Evolutionary conservation across 2,797 vertebrate species (phyloP).

Genomic region (Lutjanus campechanus): DNA sequence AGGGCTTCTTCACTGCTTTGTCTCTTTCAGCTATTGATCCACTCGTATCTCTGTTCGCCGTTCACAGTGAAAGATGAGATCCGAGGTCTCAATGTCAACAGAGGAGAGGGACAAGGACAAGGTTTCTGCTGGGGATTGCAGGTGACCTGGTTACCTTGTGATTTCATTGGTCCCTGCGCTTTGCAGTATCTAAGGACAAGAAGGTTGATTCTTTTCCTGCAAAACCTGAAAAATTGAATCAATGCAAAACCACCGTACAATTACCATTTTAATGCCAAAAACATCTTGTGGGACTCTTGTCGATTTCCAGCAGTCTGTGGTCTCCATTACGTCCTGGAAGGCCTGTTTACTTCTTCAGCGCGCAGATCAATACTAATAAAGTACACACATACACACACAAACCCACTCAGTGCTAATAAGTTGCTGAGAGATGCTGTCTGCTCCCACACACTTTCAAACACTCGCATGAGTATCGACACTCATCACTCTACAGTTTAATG

Average conservation of each 20-base stretch:
- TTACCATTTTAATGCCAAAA: conserved; percentile 16
- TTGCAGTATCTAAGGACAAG: neutral
- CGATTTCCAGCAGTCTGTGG: conserved; percentile 13
- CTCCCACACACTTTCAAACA: conserved; percentile 42
- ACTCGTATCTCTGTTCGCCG: conserved; percentile 28
- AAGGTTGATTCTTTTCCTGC: neutral
- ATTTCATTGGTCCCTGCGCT: neutral
- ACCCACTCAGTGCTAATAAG: conserved; percentile 61
- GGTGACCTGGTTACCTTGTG: neutral
- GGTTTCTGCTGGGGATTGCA: conserved; percentile 8
- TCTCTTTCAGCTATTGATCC: conserved; percentile 55
- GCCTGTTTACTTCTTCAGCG: conserved; percentile 46
- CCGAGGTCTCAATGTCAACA: conserved; percentile 39
- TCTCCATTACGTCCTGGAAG: conserved; percentile 42
- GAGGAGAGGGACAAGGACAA: conserved; percentile 29
- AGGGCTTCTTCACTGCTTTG: conserved; percentile 32
- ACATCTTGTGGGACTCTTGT: neutral
- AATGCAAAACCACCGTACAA: neutral
- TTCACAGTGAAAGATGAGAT: conserved; percentile 61
- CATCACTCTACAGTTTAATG: conserved; percentile 7
- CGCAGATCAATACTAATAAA: conserved; percentile 67
- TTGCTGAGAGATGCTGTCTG: conserved; percentile 48
- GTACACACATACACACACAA: conserved; percentile 36
- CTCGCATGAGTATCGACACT: conserved; percentile 22
- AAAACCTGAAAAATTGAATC: neutral